Base-by-base conservation (phyloP, 2,888 invertebrate genomes). In the Dynastes tityus region DNA sequence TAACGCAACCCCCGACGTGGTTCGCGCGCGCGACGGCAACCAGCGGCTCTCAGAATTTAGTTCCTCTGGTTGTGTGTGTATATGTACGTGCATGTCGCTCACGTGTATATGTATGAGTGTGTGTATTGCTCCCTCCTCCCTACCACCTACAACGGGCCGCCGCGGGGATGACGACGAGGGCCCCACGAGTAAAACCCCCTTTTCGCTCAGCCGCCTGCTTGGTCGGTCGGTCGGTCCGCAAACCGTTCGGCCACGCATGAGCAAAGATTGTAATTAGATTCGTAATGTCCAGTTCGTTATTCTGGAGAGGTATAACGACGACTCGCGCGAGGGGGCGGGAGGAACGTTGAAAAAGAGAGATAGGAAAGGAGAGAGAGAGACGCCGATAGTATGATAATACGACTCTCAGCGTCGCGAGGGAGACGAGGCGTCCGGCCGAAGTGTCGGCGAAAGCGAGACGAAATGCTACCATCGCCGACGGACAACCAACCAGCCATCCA, bases 231-330 rank as follows among this genome's bases (percentile, higher is more conserved):
- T 45, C 45, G 45, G 64, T 76, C 85, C 85, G 83, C 84, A 85
- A 84, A 64, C 80, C 84, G 84, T 81, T 82, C 85, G 85, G 86
- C 86, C 87, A 89, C 89, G 89, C 89, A 89, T 89, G 89, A 89
- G 89, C 89, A 88, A 88, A 88, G 89, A 89, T 89, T 88, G 88
- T 89, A 89, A 89, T 89, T 89, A 89, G 89, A 89, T 89, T 89
- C 89, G 89, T 89, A 89, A 89, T 89, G 89, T 89, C 89, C 89
- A 89, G 89, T 89, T 88, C 88, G 88, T 88, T 88, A 87, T 86
- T 87, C 84, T 83, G 82, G 84, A 82, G 83, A 80, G 80, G 81
- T 78, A 70, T 79, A 78, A 68, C 77, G 80, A 78, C 75, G 78
- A 58, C 82, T 74, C 74, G 76, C 58, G 80, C 82, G 79, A 76